phyloP scores from a whole-genome alignment of 2,888 invertebrate species.

The Melinopterus prodromus region DNA sequence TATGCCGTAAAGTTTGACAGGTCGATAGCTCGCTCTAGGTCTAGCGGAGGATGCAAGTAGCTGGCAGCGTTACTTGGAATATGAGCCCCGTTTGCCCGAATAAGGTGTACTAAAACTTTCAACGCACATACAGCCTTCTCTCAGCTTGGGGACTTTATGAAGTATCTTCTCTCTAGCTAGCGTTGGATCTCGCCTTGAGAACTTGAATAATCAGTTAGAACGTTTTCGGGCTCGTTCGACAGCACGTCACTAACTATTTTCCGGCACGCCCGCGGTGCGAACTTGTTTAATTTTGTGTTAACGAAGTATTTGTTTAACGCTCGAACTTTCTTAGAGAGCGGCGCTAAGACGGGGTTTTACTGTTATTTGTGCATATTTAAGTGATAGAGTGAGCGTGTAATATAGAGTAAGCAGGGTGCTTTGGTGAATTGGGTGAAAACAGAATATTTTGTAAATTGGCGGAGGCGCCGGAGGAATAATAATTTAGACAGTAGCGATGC shows the following conservation, averaged over 20 bases:
- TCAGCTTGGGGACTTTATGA: background rate
- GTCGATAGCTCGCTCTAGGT: constrained; percentile 9
- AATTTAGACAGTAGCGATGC: too few relatives aligned
- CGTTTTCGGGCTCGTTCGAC: constrained; percentile 5
- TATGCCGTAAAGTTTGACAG: constrained; percentile 22
- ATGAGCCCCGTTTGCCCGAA: constrained; percentile 18
- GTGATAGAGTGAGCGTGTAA: background rate
- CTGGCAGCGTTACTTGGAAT: background rate
- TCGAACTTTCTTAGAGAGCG: background rate
- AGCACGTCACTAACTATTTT: background rate
- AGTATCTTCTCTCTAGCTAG: background rate
- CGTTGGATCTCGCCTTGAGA: background rate
- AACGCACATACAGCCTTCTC: background rate
- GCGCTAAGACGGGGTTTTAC: background rate
- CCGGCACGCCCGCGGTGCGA: background rate
- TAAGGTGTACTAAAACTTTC: constrained; percentile 22
- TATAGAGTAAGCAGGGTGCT: too few relatives aligned
- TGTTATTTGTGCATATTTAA: background rate
- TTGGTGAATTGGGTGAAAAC: too few relatives aligned
- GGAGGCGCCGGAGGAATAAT: too few relatives aligned
- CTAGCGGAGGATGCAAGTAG: background rate
- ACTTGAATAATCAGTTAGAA: constrained; percentile 23
- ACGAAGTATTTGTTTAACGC: background rate
- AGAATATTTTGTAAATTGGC: too few relatives aligned
- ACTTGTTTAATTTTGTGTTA: background rate